Evolutionary conservation across 2,113 vertebrate species (phyloP).

Genomic region (Daubentonia madagascariensis): DNA sequence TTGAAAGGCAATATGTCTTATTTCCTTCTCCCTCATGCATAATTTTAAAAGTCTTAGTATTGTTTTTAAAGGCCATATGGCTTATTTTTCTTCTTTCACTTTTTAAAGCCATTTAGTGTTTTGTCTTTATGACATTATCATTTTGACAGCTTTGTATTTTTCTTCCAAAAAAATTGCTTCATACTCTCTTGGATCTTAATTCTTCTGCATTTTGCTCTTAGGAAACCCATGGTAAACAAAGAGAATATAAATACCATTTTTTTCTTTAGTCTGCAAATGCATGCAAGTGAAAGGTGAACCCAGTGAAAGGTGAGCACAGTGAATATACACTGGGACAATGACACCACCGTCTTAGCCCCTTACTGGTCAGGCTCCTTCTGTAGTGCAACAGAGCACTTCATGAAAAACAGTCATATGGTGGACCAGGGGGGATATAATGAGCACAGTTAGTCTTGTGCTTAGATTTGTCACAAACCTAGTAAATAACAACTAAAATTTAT

Average conservation of each 20-base stretch:
- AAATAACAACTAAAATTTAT: neutral
- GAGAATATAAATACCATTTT: neutral
- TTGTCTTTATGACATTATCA: neutral
- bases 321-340: neutral
- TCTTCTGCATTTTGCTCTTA: slow-evolving; percentile 21
- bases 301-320: slow-evolving; percentile 13
- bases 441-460: neutral
- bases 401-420: neutral
- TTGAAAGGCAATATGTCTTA: neutral
- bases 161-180: neutral
- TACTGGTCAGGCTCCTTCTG: neutral
- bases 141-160: slow-evolving; percentile 22
- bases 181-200: neutral
- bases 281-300: slow-evolving; percentile 59
- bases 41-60: neutral
- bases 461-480: neutral
- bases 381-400: accelerated
- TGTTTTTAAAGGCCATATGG: neutral
- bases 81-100: neutral
- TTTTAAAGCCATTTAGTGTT: neutral
- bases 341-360: neutral
- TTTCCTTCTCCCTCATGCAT: neutral
- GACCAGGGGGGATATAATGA: neutral
- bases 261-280: slow-evolving; percentile 54
- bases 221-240: slow-evolving; percentile 22